Conservation (phyloP, 2,888 invertebrate genomes). For the Drosophila greeni region DNA sequence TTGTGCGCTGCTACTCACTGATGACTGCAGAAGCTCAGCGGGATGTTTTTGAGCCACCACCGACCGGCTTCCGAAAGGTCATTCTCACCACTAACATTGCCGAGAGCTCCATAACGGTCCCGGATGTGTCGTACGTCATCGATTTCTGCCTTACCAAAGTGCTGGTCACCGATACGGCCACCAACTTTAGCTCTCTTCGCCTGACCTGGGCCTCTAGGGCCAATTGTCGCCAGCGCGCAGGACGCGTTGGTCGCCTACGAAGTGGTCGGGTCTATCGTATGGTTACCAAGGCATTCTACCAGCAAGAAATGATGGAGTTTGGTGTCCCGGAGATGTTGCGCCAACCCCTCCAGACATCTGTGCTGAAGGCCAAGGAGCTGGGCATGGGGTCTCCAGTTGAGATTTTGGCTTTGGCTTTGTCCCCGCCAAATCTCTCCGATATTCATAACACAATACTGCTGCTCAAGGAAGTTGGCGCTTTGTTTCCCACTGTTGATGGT, state of each 20-base stretch:
- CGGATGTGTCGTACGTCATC: constrained; percentile 93
- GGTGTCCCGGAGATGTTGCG: constrained; percentile 87
- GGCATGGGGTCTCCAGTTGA: constrained; percentile 89
- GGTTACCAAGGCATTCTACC: constrained; percentile 84
- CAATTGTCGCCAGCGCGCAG: constrained; percentile 93
- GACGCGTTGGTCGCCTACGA: constrained; percentile 92
- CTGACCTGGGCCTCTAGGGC: constrained; percentile 93
- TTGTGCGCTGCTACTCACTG: constrained; percentile 84
- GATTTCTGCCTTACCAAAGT: constrained; percentile 96
- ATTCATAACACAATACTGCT: constrained; percentile 89
- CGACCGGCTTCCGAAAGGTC: constrained; percentile 83
- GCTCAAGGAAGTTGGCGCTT: constrained; percentile 91
- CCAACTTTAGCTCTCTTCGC: constrained; percentile 84
- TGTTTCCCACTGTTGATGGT: constrained; percentile 82
- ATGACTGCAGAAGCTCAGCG: constrained; percentile 89
- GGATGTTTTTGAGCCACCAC: constrained; percentile 79
- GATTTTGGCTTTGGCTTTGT: constrained; percentile 89
- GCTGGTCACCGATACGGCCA: constrained; percentile 85
- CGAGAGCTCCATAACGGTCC: constrained; percentile 94
- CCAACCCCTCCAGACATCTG: constrained; percentile 88
- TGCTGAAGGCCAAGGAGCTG: constrained; percentile 89
- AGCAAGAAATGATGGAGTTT: constrained; percentile 81
- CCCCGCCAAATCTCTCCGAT: constrained; percentile 90
- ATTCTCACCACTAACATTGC: constrained; percentile 95
- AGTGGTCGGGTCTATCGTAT: constrained; percentile 92